Base-by-base conservation (phyloP, 2,888 invertebrate genomes). In the Athalia circularis region DNA sequence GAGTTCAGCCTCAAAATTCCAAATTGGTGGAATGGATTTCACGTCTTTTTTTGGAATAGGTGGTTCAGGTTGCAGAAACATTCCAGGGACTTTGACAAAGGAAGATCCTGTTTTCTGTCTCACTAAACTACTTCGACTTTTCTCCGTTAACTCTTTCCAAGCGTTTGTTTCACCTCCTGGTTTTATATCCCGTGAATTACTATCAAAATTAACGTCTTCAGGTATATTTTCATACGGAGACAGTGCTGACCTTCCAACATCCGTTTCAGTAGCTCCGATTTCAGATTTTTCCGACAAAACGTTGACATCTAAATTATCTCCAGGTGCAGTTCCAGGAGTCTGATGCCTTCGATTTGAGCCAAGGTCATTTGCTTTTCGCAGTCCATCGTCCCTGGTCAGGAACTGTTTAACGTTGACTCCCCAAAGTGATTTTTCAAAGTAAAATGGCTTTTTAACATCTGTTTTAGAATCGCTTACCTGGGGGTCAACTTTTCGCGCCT, bases 21-120 rank as follows among this genome's bases (percentile, higher is more conserved):
- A 57, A 59, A 9, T 57, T 4, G 72, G 0, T 8, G 72, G 43
- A 7, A 86, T 80, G 5, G 80, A 79, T 65, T 81, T 80, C 0
- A 85, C 80, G 54, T 87, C 87, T 4, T 82, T 48, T 45, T 84
- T 85, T 3, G 84, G 84, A 50, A 77, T 59, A 0, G 87, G 87
- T 4, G 87, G 84, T 72, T 88, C 87, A 0, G 88, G 88, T 4
- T 82, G 82, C 50, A 87, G 86, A 4, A 84, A 85, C 9, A 86
- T 45, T 50, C 13, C 72, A 47, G 47, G 59, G n/a, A 57, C n/a
- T n/a, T 59, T 72, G 15, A 6, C 43, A 15, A 29, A 29, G 13
- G 15, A n/a, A 47, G 47, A 65, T 47, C 4, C 65, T 65, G n/a
- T 68, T 77, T n/a, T 13, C 45, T 11, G 61, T 52, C 52, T 15